A percentile compares a stretch with the other conserved stretches of the same genome.
Evolutionary conservation across 2,113 vertebrate species (phyloP).

Genomic region (Anguilla japonica): DNA sequence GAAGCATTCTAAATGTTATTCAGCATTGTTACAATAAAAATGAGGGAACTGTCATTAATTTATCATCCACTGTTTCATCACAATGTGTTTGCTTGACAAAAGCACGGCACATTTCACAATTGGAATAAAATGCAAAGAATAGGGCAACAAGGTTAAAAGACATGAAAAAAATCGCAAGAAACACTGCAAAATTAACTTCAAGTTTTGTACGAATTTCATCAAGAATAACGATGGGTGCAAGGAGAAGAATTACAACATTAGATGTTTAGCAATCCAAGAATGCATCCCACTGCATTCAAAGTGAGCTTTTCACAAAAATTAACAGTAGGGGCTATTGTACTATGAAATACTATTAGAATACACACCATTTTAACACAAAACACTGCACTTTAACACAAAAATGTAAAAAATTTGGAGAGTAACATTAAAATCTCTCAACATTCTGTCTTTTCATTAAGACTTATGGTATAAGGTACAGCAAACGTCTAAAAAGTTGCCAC

Average conservation of each 20-base stretch:
- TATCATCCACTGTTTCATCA: background rate
- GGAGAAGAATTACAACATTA: background rate
- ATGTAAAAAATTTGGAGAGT: background rate
- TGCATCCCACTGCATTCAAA: background rate
- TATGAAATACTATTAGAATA: background rate
- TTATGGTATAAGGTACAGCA: background rate
- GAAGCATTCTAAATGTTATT: background rate
- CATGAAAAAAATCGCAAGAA: background rate
- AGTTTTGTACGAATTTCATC: background rate
- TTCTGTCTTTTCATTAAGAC: background rate
- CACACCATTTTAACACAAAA: too few species aligned
- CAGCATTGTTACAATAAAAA: background rate
- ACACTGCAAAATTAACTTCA: background rate
- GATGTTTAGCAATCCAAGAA: background rate
- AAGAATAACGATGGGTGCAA: background rate
- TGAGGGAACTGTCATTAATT: background rate
- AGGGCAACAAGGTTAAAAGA: background rate
- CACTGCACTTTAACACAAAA: background rate
- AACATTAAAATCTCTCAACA: background rate
- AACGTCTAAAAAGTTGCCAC: background rate
- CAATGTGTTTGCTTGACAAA: background rate
- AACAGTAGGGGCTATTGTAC: background rate
- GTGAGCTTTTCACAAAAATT: background rate
- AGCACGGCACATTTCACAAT: background rate
- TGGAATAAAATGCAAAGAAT: background rate